phyloP scores from a whole-genome alignment of 2,888 invertebrate species.

The Lucinisca nassula region DNA sequence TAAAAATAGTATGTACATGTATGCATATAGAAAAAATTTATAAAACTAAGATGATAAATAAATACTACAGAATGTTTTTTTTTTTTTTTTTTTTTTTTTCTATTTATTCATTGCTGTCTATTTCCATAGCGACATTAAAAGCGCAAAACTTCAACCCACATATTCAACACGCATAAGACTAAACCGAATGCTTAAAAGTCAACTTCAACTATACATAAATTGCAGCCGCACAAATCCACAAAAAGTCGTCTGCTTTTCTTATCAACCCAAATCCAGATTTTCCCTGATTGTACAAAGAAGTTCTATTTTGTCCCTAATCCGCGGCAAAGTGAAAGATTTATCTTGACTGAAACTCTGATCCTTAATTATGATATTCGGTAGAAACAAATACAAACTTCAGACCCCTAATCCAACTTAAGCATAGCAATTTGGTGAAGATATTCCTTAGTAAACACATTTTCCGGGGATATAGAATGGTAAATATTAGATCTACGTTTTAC shows the following conservation, averaged over 20 bases:
- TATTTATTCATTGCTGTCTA: too few species aligned
- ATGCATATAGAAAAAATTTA: too few species aligned
- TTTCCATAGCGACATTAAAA: too few species aligned
- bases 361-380: conserved; percentile 73
- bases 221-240: background rate
- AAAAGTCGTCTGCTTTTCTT: background rate
- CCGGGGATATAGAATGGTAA: conserved; percentile 50
- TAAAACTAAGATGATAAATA: too few species aligned
- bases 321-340: conserved; percentile 70
- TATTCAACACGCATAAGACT: background rate
- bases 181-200: background rate
- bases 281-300: conserved; percentile 6
- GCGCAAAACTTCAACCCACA: background rate
- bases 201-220: background rate
- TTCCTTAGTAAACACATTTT: conserved; percentile 44
- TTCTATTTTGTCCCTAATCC: conserved; percentile 69
- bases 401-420: conserved; percentile 69
- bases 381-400: conserved; percentile 71
- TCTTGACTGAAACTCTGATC: conserved; percentile 59
- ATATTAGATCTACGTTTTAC: conserved; percentile 41
- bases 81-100: too few species aligned
- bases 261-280: conserved; percentile 6
- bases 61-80: background rate
- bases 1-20: too few species aligned
- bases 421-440: conserved; percentile 69